phyloP scores from a whole-genome alignment of 2,113 vertebrate species.

The Castor canadensis region DNA sequence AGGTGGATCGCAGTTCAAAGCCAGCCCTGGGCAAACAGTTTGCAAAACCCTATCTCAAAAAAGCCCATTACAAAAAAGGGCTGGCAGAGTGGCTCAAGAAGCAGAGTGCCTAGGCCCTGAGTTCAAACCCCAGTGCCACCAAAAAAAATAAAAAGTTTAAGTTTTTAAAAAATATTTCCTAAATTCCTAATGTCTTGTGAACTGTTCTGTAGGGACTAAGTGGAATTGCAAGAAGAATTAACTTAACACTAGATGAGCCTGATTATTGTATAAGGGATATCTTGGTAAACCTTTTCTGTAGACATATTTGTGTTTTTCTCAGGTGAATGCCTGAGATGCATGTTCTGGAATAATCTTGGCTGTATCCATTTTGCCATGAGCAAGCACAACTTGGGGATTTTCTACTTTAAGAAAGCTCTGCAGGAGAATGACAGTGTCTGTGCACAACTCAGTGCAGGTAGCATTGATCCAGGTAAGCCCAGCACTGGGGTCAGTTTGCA shows the following conservation, averaged over 20 bases:
- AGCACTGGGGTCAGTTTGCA: too few relatives aligned
- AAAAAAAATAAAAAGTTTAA: not conserved
- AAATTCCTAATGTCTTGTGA: not conserved
- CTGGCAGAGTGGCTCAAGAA: too few relatives aligned
- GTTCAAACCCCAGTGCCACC: too few relatives aligned
- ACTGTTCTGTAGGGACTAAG: not conserved
- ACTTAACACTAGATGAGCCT: not conserved
- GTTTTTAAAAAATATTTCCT: not conserved
- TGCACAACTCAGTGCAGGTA: slow-evolving; percentile 90
- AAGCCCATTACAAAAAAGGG: too few relatives aligned
- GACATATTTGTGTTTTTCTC: slow-evolving; percentile 58
- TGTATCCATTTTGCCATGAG: slow-evolving; percentile 99
- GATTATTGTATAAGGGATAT: not conserved
- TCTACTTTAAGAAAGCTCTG: slow-evolving; percentile 99
- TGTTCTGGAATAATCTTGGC: slow-evolving; percentile 99
- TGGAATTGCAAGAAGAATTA: not conserved
- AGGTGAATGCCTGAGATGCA: slow-evolving; percentile 98
- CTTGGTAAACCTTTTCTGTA: not conserved
- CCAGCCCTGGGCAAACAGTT: too few relatives aligned
- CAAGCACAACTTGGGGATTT: slow-evolving; percentile 97
- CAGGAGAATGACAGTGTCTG: slow-evolving; percentile 97
- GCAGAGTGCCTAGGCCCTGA: too few relatives aligned
- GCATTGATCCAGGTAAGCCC: slow-evolving; percentile 89
- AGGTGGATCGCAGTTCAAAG: too few relatives aligned
- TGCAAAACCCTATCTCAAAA: too few relatives aligned